phyloP scores from a whole-genome alignment of 2,797 vertebrate species.

The Phrynocephalus forsythii region DNA sequence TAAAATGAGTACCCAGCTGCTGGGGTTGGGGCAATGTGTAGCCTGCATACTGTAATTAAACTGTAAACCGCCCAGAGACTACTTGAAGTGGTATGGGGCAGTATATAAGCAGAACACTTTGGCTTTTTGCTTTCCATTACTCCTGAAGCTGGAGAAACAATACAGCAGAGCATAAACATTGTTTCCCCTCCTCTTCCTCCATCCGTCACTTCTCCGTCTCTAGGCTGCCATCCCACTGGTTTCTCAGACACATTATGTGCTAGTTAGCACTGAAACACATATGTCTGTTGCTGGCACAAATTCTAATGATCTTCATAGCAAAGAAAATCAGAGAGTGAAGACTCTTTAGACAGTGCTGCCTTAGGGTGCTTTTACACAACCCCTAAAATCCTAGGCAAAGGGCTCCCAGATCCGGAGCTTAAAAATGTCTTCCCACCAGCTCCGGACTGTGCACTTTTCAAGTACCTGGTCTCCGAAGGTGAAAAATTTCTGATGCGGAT shows the following conservation, averaged over 20 bases:
- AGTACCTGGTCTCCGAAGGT: too few relatives aligned
- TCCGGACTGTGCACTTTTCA: too few relatives aligned
- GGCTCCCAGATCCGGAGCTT: too few relatives aligned
- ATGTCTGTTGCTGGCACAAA: constrained; percentile 53
- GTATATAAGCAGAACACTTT: too few relatives aligned
- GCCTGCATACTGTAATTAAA: too few relatives aligned
- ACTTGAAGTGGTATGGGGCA: too few relatives aligned
- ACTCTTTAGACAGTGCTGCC: constrained; percentile 22
- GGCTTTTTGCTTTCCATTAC: neutral
- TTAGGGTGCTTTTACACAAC: neutral
- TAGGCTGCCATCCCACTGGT: constrained; percentile 37
- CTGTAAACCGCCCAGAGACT: too few relatives aligned
- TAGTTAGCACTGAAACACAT: constrained; percentile 42
- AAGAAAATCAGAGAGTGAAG: neutral
- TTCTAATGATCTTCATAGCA: constrained; percentile 55
- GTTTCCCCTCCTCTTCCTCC: constrained; percentile 61
- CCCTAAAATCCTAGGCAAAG: too few relatives aligned
- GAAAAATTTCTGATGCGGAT: too few relatives aligned
- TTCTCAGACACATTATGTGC: constrained; percentile 51
- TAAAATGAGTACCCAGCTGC: too few relatives aligned
- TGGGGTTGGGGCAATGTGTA: too few relatives aligned
- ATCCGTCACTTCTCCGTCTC: constrained; percentile 34
- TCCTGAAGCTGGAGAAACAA: constrained; percentile 50
- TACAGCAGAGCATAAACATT: constrained; percentile 41
- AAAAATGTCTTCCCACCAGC: too few relatives aligned